Percentiles rank a stretch among this genome's conserved stretches.
These are phyloP conservation scores for Hylaeus volcanicus DNA, from an alignment of 1,140 invertebrate species.

Conservation along the genomic window DNA sequence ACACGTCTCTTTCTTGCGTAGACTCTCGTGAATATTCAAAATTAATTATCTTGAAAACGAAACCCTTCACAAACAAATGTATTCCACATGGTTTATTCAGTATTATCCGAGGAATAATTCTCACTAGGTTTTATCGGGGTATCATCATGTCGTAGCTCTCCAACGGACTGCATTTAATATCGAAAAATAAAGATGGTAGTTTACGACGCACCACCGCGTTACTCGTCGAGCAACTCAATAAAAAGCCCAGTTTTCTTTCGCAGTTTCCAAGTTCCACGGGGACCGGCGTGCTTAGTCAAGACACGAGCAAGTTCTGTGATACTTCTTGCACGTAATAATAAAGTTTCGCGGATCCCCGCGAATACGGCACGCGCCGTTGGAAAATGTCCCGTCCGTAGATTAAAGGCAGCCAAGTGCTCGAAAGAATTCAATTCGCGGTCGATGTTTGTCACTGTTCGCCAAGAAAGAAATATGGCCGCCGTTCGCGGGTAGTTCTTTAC, in stretches of 20 bases:
- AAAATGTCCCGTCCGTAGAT: not conserved
- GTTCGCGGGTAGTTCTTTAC: too few species aligned
- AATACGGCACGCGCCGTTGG: not conserved
- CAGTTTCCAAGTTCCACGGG: not conserved
- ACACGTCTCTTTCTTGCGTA: too few species aligned
- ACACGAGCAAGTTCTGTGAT: not conserved
- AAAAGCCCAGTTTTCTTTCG: not conserved
- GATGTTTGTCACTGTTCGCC: not conserved
- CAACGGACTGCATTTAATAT: too few species aligned
- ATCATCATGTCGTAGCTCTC: too few species aligned
- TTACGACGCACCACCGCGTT: not conserved
- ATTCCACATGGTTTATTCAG: too few species aligned
- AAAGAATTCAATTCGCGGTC: constrained; percentile 19
- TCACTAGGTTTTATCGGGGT: too few species aligned
- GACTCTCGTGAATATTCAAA: too few species aligned
- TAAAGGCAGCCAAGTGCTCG: not conserved
- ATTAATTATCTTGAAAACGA: too few species aligned
- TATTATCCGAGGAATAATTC: too few species aligned
- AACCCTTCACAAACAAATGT: too few species aligned
- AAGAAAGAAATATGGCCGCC: not conserved
- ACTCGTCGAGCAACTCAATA: not conserved
- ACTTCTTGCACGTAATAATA: constrained; percentile 29
- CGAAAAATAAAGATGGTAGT: not conserved
- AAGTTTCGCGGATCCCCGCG: constrained; percentile 19
- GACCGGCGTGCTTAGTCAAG: not conserved